phyloP scores from a whole-genome alignment of 1,140 invertebrate species.

The Rhagoletis pomonella region DNA sequence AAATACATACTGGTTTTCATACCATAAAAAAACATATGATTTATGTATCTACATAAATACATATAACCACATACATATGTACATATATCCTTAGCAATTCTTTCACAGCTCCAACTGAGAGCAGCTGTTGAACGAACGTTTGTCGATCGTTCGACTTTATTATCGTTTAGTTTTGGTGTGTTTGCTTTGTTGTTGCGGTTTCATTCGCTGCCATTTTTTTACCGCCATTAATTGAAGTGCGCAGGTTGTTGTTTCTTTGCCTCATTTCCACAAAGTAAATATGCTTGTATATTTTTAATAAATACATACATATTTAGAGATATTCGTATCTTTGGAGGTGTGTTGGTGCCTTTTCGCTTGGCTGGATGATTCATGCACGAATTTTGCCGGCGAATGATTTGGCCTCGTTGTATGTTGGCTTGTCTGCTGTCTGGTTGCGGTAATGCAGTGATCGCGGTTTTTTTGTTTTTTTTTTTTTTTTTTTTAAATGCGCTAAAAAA shows the following conservation, averaged over 20 bases:
- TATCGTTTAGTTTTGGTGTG: background rate
- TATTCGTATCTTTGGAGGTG: background rate
- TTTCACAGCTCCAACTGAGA: constrained; percentile 28
- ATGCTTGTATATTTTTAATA: background rate
- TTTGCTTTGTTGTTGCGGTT: constrained; percentile 13
- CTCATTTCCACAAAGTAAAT: constrained; percentile 42
- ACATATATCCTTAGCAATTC: background rate
- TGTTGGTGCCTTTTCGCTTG: background rate
- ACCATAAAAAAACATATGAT: background rate
- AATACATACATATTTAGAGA: background rate
- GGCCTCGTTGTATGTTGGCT: background rate
- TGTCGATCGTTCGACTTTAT: constrained; percentile 14
- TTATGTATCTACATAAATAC: constrained; percentile 2
- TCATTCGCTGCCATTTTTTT: constrained; percentile 13
- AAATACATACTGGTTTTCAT: background rate
- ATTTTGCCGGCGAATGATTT: background rate
- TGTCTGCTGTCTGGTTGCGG: background rate
- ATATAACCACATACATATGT: background rate
- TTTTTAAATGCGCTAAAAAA: too few relatives aligned
- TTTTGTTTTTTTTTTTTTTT: background rate
- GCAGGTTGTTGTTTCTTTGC: constrained; percentile 40
- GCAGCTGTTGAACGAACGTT: constrained; percentile 29
- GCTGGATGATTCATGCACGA: constrained; percentile 22
- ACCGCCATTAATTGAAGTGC: constrained; percentile 38
- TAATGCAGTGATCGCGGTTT: constrained; percentile 16